phyloP scores from a whole-genome alignment of 2,888 invertebrate species.

The Liposcelis brunnea region DNA sequence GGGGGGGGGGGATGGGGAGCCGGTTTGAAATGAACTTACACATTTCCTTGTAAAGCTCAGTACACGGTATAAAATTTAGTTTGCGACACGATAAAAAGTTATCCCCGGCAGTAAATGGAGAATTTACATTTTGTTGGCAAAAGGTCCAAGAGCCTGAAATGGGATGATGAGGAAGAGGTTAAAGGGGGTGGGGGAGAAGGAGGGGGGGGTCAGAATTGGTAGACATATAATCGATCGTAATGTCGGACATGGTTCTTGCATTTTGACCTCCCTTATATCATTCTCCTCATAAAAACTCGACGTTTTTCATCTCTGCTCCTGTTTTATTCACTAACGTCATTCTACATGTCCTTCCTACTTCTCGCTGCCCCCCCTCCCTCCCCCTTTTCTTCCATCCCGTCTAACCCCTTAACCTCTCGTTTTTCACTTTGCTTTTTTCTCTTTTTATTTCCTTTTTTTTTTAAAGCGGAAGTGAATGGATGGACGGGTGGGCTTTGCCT shows the following conservation, averaged over 20 bases:
- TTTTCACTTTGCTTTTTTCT: conserved; percentile 13
- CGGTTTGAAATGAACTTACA: too few species aligned
- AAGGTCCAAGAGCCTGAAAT: too few species aligned
- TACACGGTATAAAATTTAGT: too few species aligned
- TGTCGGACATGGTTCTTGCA: conserved; percentile 19
- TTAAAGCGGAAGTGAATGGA: conserved; percentile 19
- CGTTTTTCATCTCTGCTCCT: conserved; percentile 9
- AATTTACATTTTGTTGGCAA: conserved; percentile 8
- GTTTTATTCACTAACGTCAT: conserved; percentile 19
- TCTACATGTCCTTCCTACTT: conserved; percentile 15
- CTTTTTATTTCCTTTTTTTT: conserved; percentile 16
- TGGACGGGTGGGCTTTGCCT: conserved; percentile 10
- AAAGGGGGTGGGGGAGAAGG: conserved; percentile 4
- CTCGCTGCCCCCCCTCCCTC: conserved; percentile 12
- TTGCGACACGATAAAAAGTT: background rate
- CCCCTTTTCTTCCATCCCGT: conserved; percentile 12
- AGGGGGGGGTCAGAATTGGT: conserved; percentile 20
- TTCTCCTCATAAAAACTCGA: conserved; percentile 4
- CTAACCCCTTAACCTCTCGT: conserved; percentile 16
- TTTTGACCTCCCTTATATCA: conserved; percentile 15
- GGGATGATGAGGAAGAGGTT: conserved; percentile 2
- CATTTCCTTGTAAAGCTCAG: too few species aligned
- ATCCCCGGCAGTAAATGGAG: conserved; percentile 10
- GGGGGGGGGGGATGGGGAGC: too few species aligned
- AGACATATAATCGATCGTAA: conserved; percentile 18